Evolutionary conservation across 2,888 invertebrate genomes (phyloP).

Genomic region (Leptothorax acervorum): DNA sequence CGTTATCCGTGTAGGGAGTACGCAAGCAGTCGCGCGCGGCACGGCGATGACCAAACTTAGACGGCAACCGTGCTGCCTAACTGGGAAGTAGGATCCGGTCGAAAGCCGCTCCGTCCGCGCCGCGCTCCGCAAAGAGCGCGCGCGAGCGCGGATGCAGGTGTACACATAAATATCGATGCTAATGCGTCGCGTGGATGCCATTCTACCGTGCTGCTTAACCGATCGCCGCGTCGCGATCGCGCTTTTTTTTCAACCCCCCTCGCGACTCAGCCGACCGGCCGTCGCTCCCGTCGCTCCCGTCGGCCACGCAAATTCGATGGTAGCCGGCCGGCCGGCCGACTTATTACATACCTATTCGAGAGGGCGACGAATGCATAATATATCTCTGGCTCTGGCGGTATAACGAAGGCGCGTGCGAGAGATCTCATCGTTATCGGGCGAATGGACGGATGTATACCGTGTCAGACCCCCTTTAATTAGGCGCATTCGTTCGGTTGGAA

Average conservation of each 20-base stretch:
- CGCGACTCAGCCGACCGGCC: conserved; percentile 49
- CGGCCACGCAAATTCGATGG: conserved; percentile 64
- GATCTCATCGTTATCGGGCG: conserved; percentile 2
- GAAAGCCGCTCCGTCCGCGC: conserved; percentile 78
- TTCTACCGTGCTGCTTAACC: conserved; percentile 64
- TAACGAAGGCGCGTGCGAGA: conserved; percentile 30
- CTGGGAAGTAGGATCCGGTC: conserved; percentile 85
- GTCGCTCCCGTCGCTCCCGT: conserved; percentile 27
- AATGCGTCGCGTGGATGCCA: conserved; percentile 81
- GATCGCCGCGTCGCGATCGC: conserved; percentile 69
- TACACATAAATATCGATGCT: conserved; percentile 85
- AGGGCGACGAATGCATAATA: conserved; percentile 20
- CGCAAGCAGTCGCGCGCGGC: conserved; percentile 81
- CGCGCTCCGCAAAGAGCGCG: conserved; percentile 3
- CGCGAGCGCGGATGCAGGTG: conserved; percentile 81
- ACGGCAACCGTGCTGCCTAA: conserved; percentile 84
- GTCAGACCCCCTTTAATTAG: conserved; percentile 19
- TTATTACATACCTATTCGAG: background rate
- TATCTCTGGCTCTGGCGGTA: background rate
- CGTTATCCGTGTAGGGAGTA: conserved; percentile 84
- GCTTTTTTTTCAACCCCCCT: conserved; percentile 50
- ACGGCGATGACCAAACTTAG: conserved; percentile 84
- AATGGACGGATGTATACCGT: conserved; percentile 7
- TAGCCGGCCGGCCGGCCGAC: background rate
- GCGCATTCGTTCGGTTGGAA: background rate